Base-by-base conservation (phyloP, 1,140 invertebrate species). In the Parasteatoda tepidariorum region DNA sequence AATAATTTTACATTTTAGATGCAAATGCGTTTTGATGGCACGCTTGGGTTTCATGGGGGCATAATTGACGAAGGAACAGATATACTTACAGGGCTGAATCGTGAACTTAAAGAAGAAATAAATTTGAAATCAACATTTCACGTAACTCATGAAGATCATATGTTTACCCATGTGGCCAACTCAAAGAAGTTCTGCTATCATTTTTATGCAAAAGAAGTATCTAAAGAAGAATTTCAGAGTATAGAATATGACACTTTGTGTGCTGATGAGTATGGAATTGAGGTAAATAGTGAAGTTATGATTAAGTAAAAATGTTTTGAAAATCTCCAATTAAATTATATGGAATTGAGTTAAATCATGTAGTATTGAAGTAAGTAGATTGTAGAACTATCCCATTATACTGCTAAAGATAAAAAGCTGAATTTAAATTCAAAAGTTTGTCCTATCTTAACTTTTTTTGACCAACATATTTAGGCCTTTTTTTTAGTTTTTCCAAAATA, bases 11-110 rank as follows among this genome's bases (percentile, higher is more conserved):
- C n/a, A n/a, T 71, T 48, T 71, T 55, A 92, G 91, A 92, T 92
- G 91, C 91, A 91, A 84, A 86, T 92, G 86, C 83, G 92, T 54
- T 92, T 92, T 89, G 92, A 92, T 88, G 92, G 92, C 4, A 87
- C 89, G n/a, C 79, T 92, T 38, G 92, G 92, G 6, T 92, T 92
- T 88, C 91, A 91, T 66, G 92, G 92, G 31, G 92, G 92, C 18
- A 66, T 91, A 4, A 87, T 92, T 11, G 90, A 92, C 75, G 73
- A 85, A 3, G 90, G 88, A 18, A 90, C 91, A 86, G 86, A 88
- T 79, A 85, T 88, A 2, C 83, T 90, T 4, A 78, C 87, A 15
- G 90, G 88, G n/a, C 75, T 92, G 15, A 91, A 91, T 70, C 76
- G 91, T 75, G 91, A 92, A 87, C 85, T 92, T 62, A 78, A 84